phyloP scores from a whole-genome alignment of 2,113 vertebrate species.

The Tachycineta bicolor region DNA sequence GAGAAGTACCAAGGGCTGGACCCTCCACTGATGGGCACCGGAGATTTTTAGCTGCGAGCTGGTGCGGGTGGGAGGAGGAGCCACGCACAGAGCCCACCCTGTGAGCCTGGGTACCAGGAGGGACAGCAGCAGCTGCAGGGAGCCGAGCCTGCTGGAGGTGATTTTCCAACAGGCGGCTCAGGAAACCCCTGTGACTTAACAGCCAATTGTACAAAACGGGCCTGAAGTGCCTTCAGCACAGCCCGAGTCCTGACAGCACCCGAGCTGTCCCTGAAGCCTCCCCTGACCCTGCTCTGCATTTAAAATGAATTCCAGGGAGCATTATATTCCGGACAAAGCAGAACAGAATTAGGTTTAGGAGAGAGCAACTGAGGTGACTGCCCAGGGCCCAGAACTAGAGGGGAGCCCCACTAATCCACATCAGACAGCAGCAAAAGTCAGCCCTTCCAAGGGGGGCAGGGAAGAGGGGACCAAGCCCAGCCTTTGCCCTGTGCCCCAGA shows the following conservation, averaged over 20 bases:
- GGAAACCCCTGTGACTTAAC: background rate
- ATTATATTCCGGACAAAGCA: constrained; percentile 12
- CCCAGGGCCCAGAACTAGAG: background rate
- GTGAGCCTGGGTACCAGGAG: background rate
- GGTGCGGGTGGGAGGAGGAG: accelerated
- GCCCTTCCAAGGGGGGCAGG: background rate
- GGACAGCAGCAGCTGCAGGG: background rate
- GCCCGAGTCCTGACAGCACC: background rate
- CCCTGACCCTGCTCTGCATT: constrained; percentile 41
- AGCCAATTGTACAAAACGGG: background rate
- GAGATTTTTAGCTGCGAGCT: background rate
- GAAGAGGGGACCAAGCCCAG: background rate
- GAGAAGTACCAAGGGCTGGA: background rate
- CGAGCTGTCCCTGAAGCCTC: background rate
- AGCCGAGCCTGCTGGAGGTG: background rate
- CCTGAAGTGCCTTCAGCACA: background rate
- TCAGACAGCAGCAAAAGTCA: constrained; percentile 25
- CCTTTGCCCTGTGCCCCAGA: constrained; percentile 19
- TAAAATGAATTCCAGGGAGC: constrained; percentile 50
- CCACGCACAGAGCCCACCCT: background rate
- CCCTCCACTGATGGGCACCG: background rate
- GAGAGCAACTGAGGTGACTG: constrained; percentile 37
- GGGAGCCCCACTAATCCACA: constrained; percentile 24
- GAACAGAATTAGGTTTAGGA: constrained; percentile 51
- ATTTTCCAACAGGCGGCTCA: background rate